These are phyloP conservation scores for Helicoverpa assulta DNA, from an alignment of 2,888 invertebrate genomes.

Conservation along the genomic window DNA sequence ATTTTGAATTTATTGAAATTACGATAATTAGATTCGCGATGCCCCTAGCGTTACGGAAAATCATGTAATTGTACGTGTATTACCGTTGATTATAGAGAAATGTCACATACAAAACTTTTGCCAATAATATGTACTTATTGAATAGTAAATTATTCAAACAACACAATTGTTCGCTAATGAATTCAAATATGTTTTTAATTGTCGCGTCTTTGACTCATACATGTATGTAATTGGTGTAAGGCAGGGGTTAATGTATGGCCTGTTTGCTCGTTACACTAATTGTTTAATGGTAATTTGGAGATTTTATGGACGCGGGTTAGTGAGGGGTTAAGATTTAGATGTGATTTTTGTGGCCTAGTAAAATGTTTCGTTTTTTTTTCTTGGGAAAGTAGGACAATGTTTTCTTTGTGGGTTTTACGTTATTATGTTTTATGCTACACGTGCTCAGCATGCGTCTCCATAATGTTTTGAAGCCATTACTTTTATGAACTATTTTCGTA, in stretches of 20 bases:
- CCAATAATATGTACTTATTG: conserved; percentile 1
- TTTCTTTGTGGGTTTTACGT: no score
- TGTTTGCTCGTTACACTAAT: conserved; percentile 40
- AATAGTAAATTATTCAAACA: conserved; percentile 65
- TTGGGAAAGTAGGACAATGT: no score
- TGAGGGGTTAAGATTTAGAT: conserved; percentile 23
- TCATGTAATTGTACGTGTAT: no score
- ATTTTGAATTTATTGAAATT: no score
- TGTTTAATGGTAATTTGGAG: conserved; percentile 43
- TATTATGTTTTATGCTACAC: no score
- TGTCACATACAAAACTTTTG: conserved; percentile 7
- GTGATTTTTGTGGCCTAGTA: neutral
- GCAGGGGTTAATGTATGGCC: conserved; percentile 40
- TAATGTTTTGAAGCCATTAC: no score
- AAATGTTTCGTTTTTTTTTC: neutral
- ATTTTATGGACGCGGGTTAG: conserved; percentile 39
- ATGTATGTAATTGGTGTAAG: conserved; percentile 49
- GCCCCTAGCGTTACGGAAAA: no score
- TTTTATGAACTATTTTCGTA: no score
- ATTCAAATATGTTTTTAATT: conserved; percentile 63
- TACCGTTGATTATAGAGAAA: neutral
- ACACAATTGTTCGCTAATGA: conserved; percentile 68
- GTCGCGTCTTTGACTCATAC: conserved; percentile 53
- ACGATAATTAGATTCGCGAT: no score
- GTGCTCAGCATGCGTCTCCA: no score